phyloP scores from a whole-genome alignment of 2,113 vertebrate genomes.

The Rhinolophus ferrumequinum region DNA sequence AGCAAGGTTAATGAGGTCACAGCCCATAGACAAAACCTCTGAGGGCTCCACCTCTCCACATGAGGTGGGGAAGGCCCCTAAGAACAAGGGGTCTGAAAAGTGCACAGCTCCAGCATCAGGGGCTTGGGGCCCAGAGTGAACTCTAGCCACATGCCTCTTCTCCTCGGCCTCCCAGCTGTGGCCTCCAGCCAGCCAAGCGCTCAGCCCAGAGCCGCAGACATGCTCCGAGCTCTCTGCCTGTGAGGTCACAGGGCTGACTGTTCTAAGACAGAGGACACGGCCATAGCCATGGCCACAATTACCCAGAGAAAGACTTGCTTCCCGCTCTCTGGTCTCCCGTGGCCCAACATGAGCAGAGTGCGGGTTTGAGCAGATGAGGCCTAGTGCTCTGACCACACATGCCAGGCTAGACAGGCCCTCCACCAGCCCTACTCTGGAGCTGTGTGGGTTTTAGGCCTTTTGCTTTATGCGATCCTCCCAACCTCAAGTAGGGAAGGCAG shows the following conservation, averaged over 20 bases:
- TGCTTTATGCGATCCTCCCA: not conserved
- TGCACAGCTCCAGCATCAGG: not conserved
- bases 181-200: not conserved
- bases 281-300: not conserved
- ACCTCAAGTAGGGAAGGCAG: not conserved
- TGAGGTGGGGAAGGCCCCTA: not conserved
- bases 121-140: not conserved
- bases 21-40: not conserved
- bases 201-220: not conserved
- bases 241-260: not conserved
- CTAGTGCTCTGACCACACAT: not conserved
- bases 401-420: not conserved
- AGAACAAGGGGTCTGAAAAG: not conserved
- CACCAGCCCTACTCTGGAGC: not conserved
- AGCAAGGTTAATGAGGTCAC: not conserved
- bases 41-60: not conserved
- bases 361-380: not conserved
- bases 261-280: not conserved
- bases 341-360: fast-evolving
- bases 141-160: fast-evolving
- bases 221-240: not conserved
- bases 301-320: not conserved
- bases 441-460: not conserved
- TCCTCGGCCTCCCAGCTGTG: not conserved
- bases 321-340: not conserved